Conservation (phyloP, 92 coral and sea anemone genomes). For the Desmophyllum pertusum region DNA sequence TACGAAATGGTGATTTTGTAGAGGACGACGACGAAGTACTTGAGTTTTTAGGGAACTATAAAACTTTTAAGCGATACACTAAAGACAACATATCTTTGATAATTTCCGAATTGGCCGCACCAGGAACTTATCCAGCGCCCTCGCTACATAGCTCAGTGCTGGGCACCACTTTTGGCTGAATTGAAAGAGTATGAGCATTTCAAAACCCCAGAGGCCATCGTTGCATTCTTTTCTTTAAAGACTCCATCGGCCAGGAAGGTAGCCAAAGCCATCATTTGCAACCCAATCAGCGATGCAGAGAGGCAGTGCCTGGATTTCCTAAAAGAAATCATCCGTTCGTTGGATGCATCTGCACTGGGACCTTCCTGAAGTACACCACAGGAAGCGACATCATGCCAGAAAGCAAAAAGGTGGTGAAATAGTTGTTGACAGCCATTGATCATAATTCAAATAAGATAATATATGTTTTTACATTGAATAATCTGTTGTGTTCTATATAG, state of each 20-base stretch:
- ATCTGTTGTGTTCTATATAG: no score
- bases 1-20: slow-evolving; percentile 42
- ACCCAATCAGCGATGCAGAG: slow-evolving; percentile 48
- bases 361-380: slow-evolving; percentile 47
- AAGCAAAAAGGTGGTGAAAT: neutral
- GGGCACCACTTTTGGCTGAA: slow-evolving; percentile 53
- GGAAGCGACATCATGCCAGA: slow-evolving; percentile 44
- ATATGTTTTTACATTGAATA: no score
- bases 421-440: no score
- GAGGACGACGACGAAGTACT: slow-evolving; percentile 56
- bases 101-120: slow-evolving; percentile 64
- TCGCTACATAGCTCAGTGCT: slow-evolving; percentile 60
- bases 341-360: slow-evolving; percentile 34
- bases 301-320: slow-evolving; percentile 49
- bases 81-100: slow-evolving; percentile 50
- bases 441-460: no score
- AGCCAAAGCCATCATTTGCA: slow-evolving; percentile 26
- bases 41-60: slow-evolving; percentile 60
- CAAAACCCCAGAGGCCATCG: slow-evolving; percentile 26
- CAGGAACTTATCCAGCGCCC: slow-evolving; percentile 72
- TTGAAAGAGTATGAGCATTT: slow-evolving; percentile 25
- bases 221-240: slow-evolving; percentile 28
- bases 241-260: slow-evolving; percentile 47
- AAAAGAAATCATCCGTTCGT: slow-evolving; percentile 40
- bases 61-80: slow-evolving; percentile 52